Conservation (phyloP, 1,140 invertebrate genomes). For the Ostrea denselamellosa region DNA sequence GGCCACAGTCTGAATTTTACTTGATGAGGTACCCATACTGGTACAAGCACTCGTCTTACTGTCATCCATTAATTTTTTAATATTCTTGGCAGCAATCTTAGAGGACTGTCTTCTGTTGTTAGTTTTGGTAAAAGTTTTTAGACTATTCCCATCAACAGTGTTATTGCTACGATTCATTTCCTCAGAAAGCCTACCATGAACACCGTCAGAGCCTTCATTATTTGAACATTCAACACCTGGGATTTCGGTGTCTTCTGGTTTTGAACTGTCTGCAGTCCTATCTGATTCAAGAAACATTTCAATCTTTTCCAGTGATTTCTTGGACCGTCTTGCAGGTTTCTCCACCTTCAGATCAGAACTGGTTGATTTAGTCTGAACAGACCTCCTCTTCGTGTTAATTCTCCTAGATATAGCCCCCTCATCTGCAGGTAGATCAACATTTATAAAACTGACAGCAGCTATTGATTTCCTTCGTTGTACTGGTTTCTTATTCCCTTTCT, state of each 20-base stretch:
- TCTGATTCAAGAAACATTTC: slow-evolving; percentile 10
- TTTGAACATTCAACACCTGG: background rate
- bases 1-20: background rate
- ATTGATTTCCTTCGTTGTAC: slow-evolving; percentile 8
- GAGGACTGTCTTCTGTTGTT: background rate
- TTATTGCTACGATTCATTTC: background rate
- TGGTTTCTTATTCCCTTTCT: background rate
- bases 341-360: background rate
- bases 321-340: background rate
- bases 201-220: background rate
- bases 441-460: background rate
- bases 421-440: background rate
- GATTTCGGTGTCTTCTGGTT: background rate
- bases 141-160: background rate
- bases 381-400: background rate
- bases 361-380: background rate
- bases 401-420: background rate
- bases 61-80: background rate
- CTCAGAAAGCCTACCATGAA: background rate
- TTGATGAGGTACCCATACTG: background rate
- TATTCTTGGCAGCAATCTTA: background rate
- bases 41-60: background rate
- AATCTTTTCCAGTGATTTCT: slow-evolving; percentile 18
- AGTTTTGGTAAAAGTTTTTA: background rate
- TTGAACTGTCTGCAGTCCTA: background rate